A percentile compares a stretch with the other conserved stretches of the same genome.
Conservation (phyloP, 92 coral and sea anemone species). For the Micromussa lordhowensis region DNA sequence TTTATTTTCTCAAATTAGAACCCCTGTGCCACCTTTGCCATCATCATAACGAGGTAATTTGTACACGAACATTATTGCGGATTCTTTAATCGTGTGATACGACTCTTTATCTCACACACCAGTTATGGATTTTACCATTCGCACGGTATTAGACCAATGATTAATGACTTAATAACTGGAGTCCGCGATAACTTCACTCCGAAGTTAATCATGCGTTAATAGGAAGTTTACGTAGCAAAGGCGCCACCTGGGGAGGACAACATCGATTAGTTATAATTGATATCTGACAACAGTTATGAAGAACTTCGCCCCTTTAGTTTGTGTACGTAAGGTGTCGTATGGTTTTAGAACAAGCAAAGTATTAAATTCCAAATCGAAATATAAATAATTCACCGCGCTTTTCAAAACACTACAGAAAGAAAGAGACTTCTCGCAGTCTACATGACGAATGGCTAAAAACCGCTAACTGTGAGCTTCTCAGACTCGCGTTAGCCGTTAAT, state of each 20-base stretch:
- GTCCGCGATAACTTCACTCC: constrained; percentile 14
- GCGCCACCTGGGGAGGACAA: neutral
- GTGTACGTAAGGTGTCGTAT: too few relatives aligned
- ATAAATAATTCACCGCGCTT: too few relatives aligned
- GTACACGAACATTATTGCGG: neutral
- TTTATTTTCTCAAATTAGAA: neutral
- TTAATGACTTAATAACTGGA: constrained; percentile 17
- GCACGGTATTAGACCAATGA: constrained; percentile 29
- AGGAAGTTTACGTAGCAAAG: neutral
- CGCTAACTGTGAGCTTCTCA: too few relatives aligned
- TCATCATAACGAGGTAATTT: neutral
- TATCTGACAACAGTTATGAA: neutral
- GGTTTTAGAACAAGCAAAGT: too few relatives aligned
- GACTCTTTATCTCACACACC: constrained; percentile 8
- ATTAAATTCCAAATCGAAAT: too few relatives aligned
- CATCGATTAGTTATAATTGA: neutral
- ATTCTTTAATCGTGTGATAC: neutral
- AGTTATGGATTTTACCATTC: neutral
- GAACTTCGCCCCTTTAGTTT: too few relatives aligned
- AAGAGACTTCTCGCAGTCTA: too few relatives aligned
- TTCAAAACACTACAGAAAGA: too few relatives aligned
- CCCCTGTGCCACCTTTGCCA: neutral
- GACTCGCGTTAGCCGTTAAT: too few relatives aligned
- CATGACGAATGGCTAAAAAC: too few relatives aligned
- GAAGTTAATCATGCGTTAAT: constrained; percentile 1